Evolutionary conservation across 2,113 vertebrate genomes (phyloP).

Genomic region (Sakesphorus luctuosus): DNA sequence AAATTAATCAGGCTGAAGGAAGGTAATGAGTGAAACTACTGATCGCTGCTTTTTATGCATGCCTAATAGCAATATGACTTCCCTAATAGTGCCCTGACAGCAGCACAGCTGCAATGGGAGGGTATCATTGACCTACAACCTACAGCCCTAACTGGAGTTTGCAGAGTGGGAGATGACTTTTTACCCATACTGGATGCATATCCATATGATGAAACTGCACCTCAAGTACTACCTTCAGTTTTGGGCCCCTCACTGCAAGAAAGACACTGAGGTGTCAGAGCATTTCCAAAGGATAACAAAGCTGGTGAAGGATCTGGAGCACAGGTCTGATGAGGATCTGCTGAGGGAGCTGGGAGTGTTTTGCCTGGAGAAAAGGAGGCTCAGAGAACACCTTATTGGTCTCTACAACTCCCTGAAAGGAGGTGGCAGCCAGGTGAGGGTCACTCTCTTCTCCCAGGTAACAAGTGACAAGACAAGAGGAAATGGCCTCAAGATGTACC

Average conservation of each 20-base stretch:
- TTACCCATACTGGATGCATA: background rate
- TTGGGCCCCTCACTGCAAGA: background rate
- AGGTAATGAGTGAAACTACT: background rate
- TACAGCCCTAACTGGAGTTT: background rate
- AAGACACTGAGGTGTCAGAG: background rate
- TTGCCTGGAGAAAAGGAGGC: background rate
- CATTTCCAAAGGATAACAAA: fast-evolving
- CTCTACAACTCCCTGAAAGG: background rate
- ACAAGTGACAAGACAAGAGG: background rate
- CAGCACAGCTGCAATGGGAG: background rate
- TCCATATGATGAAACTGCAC: background rate
- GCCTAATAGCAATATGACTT: background rate
- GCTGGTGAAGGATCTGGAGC: background rate
- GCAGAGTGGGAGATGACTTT: background rate
- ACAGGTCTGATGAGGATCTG: background rate
- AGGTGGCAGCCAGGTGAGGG: background rate
- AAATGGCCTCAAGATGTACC: background rate
- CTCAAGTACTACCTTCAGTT: background rate
- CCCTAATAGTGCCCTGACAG: background rate
- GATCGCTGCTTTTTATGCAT: background rate
- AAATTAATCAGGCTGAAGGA: background rate
- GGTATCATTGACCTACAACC: background rate
- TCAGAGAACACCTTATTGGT: background rate
- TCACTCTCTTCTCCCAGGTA: background rate
- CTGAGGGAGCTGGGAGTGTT: background rate